Conservation (phyloP, 1,140 invertebrate species). For the Drosophila serrata region DNA sequence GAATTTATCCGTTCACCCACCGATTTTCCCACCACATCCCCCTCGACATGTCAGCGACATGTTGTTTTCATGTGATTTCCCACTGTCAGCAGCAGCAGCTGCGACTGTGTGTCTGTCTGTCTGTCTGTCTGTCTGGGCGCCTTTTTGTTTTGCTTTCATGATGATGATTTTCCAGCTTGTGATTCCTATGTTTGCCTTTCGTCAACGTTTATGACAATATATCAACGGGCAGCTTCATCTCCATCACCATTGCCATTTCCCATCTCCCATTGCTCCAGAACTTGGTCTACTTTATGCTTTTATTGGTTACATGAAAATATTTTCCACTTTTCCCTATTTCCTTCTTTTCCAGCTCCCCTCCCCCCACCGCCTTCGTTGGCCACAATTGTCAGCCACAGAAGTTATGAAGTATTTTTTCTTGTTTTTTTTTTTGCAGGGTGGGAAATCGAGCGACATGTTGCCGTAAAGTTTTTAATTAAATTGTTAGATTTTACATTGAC, state of each 20-base stretch:
- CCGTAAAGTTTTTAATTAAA: constrained; percentile 84
- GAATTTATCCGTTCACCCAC: not conserved
- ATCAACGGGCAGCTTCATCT: constrained; percentile 52
- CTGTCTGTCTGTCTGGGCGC: constrained; percentile 18
- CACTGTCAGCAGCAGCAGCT: constrained; percentile 64
- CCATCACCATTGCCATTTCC: constrained; percentile 1
- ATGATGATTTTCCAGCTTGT: constrained; percentile 72
- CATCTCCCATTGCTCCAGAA: constrained; percentile 3
- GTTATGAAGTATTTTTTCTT: constrained; percentile 70
- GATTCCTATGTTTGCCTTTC: constrained; percentile 79
- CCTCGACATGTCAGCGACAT: constrained; percentile 71
- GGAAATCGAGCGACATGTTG: constrained; percentile 64
- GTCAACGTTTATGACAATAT: constrained; percentile 80
- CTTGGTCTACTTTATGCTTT: constrained; percentile 71
- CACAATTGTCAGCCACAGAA: constrained; percentile 81
- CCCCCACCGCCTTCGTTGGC: constrained; percentile 33
- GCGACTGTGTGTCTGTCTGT: constrained; percentile 9
- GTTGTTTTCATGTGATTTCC: constrained; percentile 80
- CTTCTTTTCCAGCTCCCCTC: constrained; percentile 21
- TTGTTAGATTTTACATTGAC: constrained; percentile 75
- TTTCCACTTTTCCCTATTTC: constrained; percentile 47
- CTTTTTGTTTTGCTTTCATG: constrained; percentile 53
- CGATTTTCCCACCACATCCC: not conserved
- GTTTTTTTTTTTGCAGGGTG: constrained; percentile 16
- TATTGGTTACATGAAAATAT: constrained; percentile 79